These are phyloP conservation scores for Zygaena filipendulae DNA, from an alignment of 2,888 invertebrate species.

Conservation along the genomic window DNA sequence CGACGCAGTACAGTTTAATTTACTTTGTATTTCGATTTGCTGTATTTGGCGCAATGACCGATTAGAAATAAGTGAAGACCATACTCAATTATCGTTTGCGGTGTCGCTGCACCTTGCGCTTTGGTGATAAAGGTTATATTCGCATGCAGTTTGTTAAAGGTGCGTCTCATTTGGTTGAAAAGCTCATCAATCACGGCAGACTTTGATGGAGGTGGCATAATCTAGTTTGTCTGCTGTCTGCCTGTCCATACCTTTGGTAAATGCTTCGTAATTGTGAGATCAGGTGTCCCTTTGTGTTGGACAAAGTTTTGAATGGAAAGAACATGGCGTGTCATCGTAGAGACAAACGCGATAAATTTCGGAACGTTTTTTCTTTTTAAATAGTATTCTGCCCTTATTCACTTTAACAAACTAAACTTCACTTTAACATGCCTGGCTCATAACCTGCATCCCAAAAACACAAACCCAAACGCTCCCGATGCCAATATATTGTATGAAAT, in stretches of 20 bases:
- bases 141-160: slow-evolving; percentile 3
- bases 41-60: slow-evolving; percentile 23
- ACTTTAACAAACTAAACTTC: no score
- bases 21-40: no score
- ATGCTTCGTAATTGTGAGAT: slow-evolving; percentile 37
- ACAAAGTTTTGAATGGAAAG: slow-evolving; percentile 8
- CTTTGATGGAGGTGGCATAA: slow-evolving; percentile 52
- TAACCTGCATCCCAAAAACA: no score
- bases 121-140: slow-evolving; percentile 17
- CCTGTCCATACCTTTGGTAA: slow-evolving; percentile 30
- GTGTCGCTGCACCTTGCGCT: slow-evolving; percentile 7
- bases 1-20: no score
- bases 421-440: no score
- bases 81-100: no score
- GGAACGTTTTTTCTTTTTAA: background rate
- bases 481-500: no score
- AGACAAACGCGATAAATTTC: no score
- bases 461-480: no score
- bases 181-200: slow-evolving; percentile 49
- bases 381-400: no score
- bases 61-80: slow-evolving; percentile 27
- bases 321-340: no score
- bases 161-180: slow-evolving; percentile 33
- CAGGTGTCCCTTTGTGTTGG: slow-evolving; percentile 28
- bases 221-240: slow-evolving; percentile 48